These are phyloP conservation scores for Muscicapa comitata DNA, from an alignment of 2,797 vertebrate genomes.

Conservation along the genomic window DNA sequence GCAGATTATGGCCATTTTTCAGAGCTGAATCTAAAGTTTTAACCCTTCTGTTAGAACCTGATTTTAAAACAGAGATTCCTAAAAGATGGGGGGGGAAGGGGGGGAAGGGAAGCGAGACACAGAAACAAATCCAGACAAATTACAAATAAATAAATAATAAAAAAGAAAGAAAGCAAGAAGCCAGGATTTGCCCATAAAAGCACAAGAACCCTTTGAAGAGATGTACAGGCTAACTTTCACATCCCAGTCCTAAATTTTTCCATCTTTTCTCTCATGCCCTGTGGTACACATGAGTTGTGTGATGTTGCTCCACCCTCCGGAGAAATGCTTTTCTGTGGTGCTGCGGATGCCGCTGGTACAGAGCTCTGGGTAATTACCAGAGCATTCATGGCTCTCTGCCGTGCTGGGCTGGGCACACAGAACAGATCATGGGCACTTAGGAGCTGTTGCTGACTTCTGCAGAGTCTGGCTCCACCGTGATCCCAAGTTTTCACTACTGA, in stretches of 20 bases:
- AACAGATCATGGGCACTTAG: rapidly evolving
- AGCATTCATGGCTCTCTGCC: background rate
- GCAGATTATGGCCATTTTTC: background rate
- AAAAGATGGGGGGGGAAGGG: no score
- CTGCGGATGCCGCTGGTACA: background rate
- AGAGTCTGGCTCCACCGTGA: background rate
- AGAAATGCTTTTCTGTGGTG: background rate
- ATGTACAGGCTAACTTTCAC: background rate
- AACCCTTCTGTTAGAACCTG: background rate
- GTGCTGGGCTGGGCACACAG: background rate
- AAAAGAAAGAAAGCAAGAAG: rapidly evolving
- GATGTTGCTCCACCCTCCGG: background rate
- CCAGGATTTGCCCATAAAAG: background rate
- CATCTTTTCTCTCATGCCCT: background rate
- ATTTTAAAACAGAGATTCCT: background rate
- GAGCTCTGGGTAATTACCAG: background rate
- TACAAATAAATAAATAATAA: no score
- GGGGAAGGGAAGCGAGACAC: background rate
- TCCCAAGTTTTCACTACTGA: background rate
- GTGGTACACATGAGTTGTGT: background rate
- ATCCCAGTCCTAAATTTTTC: background rate
- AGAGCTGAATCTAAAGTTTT: background rate
- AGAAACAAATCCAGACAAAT: background rate
- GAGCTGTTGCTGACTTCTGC: background rate
- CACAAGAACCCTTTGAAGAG: background rate